Evolutionary conservation across 2,113 vertebrate species (phyloP), one percentile per base, ranked within the genome.

Genomic region (Dasyurus viverrinus): DNA sequence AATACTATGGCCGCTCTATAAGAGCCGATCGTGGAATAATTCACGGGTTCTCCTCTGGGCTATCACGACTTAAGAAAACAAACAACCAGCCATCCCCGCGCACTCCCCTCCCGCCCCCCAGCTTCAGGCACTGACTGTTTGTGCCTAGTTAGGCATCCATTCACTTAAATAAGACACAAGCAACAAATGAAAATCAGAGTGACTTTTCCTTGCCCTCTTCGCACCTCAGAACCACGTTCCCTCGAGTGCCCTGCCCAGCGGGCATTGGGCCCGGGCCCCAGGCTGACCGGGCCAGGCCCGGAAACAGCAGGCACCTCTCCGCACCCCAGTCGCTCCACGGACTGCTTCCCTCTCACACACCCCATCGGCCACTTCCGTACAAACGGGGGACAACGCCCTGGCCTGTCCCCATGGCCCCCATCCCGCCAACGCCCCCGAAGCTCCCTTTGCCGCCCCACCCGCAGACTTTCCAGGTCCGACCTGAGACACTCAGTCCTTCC

Each of bases 1-100:
- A 97, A 95, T 95, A 97, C 96, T 95, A 95, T 60, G 98, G 98
- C 96, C 54, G 96, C 98, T 99, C 98, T 98, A 98, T 98, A 98
- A 98, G 98, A 99, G 98, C 97, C 55, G 96, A 90, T 96, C 98
- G 92, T 97, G 98, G 93, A 95, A 97, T 96, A 90, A 97, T 91
- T 95, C n/a, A 97, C 98, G 97, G 98, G 97, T 97, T 98, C 97
- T 98, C 96, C 96, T 97, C 97, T 48, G 95, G 97, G 97, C 90
- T 94, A 96, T 95, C 97, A 96, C 9, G 76, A 98, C 97, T 97
- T 94, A 6, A 22, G 36, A 94, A 97, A 94, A 68, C 60, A 46
- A 57, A 96, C 93, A 97, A 96, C 8, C 30, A 76, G 14, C 68
- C 36, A n/a, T 52, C 50, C 50, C 50, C 50, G 50, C 50, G 50